phyloP scores from a whole-genome alignment of 2,797 vertebrate genomes.

The Argentina silus region DNA sequence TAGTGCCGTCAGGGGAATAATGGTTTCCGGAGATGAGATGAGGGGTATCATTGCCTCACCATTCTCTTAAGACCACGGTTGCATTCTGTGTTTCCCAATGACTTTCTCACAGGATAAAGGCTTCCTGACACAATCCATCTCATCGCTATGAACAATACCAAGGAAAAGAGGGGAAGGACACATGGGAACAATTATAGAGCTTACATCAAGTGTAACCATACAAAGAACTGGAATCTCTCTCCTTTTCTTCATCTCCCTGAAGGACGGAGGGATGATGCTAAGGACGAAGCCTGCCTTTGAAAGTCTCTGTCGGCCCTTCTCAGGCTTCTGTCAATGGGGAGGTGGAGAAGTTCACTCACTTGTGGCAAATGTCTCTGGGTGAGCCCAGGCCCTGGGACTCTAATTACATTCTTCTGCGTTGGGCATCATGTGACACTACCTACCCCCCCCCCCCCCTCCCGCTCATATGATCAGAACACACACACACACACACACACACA shows the following conservation, averaged over 20 bases:
- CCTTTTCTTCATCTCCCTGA: background rate
- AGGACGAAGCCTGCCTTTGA: slow-evolving; percentile 45
- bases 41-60: background rate
- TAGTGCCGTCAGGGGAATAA: too few species aligned
- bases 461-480: slow-evolving; percentile 69
- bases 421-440: slow-evolving; percentile 30
- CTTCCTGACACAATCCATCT: slow-evolving; percentile 16
- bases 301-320: slow-evolving; percentile 29
- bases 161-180: background rate
- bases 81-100: background rate
- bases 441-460: slow-evolving; percentile 36
- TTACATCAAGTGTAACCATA: too few species aligned
- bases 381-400: slow-evolving; percentile 50
- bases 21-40: slow-evolving; percentile 29
- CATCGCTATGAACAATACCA: background rate
- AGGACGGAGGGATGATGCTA: slow-evolving; percentile 21
- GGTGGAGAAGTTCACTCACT: slow-evolving; percentile 59
- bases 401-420: slow-evolving; percentile 68
- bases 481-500: slow-evolving; percentile 17
- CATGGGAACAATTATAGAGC: background rate
- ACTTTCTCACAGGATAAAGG: background rate
- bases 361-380: slow-evolving; percentile 71
- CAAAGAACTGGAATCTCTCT: background rate
- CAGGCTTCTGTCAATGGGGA: slow-evolving; percentile 56
- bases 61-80: background rate